Evolutionary conservation across 2,797 vertebrate species (phyloP).

Genomic region (Sebastes vulpes): DNA sequence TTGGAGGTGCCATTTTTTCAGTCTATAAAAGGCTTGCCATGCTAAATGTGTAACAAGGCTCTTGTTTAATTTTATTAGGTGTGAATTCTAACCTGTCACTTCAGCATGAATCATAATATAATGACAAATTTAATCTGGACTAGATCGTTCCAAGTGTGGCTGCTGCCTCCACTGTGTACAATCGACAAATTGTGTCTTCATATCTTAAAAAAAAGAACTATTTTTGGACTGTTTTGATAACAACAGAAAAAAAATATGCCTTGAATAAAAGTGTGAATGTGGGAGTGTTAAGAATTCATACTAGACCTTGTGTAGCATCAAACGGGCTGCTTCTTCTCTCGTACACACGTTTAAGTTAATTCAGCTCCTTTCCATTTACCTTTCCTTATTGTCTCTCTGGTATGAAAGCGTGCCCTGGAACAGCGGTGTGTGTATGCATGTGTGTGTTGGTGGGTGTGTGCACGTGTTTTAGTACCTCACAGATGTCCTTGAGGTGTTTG

Average conservation of each 20-base stretch:
- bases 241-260: slow-evolving; percentile 21
- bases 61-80: slow-evolving; percentile 46
- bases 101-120: slow-evolving; percentile 38
- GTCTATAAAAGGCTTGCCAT: neutral
- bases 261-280: slow-evolving; percentile 52
- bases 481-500: slow-evolving; percentile 98
- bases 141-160: slow-evolving; percentile 15
- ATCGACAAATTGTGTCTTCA: slow-evolving; percentile 32
- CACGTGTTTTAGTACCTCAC: slow-evolving; percentile 86
- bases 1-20: neutral
- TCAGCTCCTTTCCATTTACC: slow-evolving; percentile 1
- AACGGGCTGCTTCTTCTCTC: neutral
- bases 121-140: slow-evolving; percentile 39
- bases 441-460: neutral
- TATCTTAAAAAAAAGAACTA: slow-evolving; percentile 17
- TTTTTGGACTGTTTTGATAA: slow-evolving; percentile 36
- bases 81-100: slow-evolving; percentile 41
- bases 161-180: slow-evolving; percentile 22
- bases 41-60: slow-evolving; percentile 5
- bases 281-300: slow-evolving; percentile 57
- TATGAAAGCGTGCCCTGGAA: neutral
- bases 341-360: neutral
- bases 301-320: slow-evolving; percentile 10
- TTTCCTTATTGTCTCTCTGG: neutral
- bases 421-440: neutral